Base-by-base conservation (phyloP, 2,888 invertebrate species). In the Thera britannica region DNA sequence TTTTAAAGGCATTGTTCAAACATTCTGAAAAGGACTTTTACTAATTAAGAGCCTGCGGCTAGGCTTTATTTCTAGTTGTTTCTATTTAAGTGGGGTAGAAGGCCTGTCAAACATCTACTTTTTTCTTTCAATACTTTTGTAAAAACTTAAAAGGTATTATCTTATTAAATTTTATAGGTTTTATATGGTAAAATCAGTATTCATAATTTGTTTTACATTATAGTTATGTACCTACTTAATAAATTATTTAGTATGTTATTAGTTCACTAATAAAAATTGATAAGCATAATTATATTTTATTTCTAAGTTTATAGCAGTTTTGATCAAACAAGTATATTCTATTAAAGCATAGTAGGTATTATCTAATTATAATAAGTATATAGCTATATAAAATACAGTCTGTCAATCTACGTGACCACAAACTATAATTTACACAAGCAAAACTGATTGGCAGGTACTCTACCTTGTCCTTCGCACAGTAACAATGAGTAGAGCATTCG, bases 381-480 rank as follows among this genome's bases (percentile, higher is more conserved):
- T 51, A 51, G 9, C 11, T 35, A 55, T 36, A 11, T 46, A 9
- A 1, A 4, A 11, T 36, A 55, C 55, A 23, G 12, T 56, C 2
- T 58, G 55, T 51, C 12, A 44, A 51, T 0, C 11, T 60, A 62
- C 62, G 55, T 62, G 62, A 63, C 63, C 63, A 41, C 51, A 63
- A 58, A 57, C 52, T 35, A 11, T 61, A 51, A 52, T 52, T 44
- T 52, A 61, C 38, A 49, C 9, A 36, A 12, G 52, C 38, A 51
- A 52, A 35, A 52, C 58, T 52, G 63, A 64, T 58, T 58, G 64
- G 23, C 52, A 52, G 64, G 56, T 57, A 62, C 23, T 57, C 23
- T 44, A 35, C 58, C 52, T 46, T 41, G 51, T 60, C 51, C 51
- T 60, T 51, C 41, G 6, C 11, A 38, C 11, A 44, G 3, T 57